These are phyloP conservation scores for Poeciliopsis infans DNA, from an alignment of 2,797 vertebrate genomes.

Conservation along the genomic window DNA sequence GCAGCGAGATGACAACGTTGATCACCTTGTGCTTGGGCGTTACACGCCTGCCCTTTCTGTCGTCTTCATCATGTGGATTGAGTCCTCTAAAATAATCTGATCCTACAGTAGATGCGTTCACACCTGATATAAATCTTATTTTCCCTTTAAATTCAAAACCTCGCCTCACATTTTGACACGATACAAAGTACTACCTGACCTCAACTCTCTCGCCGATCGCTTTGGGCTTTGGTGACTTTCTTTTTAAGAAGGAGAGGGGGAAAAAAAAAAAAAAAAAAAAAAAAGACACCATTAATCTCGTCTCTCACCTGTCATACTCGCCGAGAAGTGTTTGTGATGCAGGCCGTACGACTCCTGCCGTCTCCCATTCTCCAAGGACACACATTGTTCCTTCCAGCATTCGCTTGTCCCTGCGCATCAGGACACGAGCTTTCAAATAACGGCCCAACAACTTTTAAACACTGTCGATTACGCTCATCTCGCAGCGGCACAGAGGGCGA, in stretches of 20 bases:
- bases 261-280: conserved; percentile 1
- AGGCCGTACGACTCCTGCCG: conserved; percentile 27
- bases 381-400: conserved; percentile 28
- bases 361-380: conserved; percentile 54
- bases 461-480: conserved; percentile 12
- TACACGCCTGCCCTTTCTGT: not conserved
- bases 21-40: not conserved
- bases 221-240: conserved; percentile 37
- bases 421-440: conserved; percentile 19
- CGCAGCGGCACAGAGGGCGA: not conserved
- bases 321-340: conserved; percentile 50
- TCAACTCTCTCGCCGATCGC: conserved; percentile 44
- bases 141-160: conserved; percentile 25
- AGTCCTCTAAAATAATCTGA: not conserved
- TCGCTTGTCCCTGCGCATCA: conserved; percentile 19
- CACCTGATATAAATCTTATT: conserved; percentile 21
- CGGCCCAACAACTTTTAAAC: conserved; percentile 13
- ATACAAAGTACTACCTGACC: conserved; percentile 24
- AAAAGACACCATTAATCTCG: conserved; percentile 68
- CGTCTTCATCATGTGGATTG: conserved; percentile 1
- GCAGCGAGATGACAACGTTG: not conserved
- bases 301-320: conserved; percentile 50
- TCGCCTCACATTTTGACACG: conserved; percentile 49
- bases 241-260: conserved; percentile 14
- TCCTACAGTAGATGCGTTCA: not conserved